phyloP scores from a whole-genome alignment of 2,797 vertebrate species.

The Ceryle rudis region DNA sequence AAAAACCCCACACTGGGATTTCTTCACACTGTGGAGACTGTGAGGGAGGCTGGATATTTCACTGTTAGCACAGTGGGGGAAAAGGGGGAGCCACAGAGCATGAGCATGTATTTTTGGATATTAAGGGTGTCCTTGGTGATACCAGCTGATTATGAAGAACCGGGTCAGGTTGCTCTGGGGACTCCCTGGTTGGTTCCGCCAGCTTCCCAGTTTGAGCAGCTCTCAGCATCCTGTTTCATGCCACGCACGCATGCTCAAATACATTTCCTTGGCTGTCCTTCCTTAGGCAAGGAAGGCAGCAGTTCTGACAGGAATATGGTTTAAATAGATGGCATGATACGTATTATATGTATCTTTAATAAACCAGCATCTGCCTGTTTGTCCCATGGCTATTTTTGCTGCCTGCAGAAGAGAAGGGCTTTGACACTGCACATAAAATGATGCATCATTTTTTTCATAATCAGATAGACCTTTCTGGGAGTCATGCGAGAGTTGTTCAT shows the following conservation, averaged over 20 bases:
- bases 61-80: rapidly evolving
- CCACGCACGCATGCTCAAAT: neutral
- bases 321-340: neutral
- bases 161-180: neutral
- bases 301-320: neutral
- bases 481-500: neutral
- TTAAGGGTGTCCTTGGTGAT: neutral
- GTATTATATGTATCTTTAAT: neutral
- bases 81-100: neutral
- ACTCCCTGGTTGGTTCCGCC: neutral
- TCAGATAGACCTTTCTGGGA: neutral
- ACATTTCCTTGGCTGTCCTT: neutral
- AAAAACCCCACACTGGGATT: neutral
- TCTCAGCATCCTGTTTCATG: neutral
- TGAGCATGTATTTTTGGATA: neutral
- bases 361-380: neutral
- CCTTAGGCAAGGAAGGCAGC: neutral
- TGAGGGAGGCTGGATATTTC: neutral
- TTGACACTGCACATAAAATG: neutral
- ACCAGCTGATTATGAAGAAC: neutral
- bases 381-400: neutral
- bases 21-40: neutral
- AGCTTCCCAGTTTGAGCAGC: neutral
- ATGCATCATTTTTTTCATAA: neutral
- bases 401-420: neutral